Base-by-base conservation (phyloP, 1,140 invertebrate species). In the Xylocopa sonorina region DNA sequence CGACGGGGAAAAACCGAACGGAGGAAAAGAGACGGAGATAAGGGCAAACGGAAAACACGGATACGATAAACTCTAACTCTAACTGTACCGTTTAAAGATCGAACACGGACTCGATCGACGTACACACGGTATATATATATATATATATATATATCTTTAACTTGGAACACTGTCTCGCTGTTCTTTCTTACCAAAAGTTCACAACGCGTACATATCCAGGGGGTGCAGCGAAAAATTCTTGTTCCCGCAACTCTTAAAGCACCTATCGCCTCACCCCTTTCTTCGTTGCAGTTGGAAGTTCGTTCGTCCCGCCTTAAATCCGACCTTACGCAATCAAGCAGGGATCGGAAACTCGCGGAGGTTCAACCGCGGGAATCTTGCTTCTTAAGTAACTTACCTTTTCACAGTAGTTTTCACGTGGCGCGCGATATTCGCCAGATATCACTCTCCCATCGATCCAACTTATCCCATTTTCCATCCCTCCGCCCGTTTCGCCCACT, bases 291-390 rank as follows among this genome's bases (percentile, higher is more conserved):
- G 27, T 62, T 27, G 67, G 62, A 83, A 83, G 48, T 83, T 83
- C 34, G 48, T 43, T 72, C 38, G 12, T 1, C 12, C 68, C 24
- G 7, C 51, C 41, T 51, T 58, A 71, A 78, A 78, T 71, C 66
- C 82, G 10, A 55, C 43, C 57, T 73, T 64, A 78, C 67, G 80
- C 53, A 83, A 83, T 83, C 82, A 78, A 58, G 48, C 64, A 14
- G 48, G 76, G 74, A 82, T 82, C 53, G 75, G 46, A 53, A 83
- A 83, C 51, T 81, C 71, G 7, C n/a, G 63, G 24, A 16, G 46
- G 38, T 55, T 7, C 29, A 29, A 57, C 29, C 55, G 64, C 43
- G 69, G 27, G 38, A 72, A 82, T 82, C 74, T 69, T 24, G 41
- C 53, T 72, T 73, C 82, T 43, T 72, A 78, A 83, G 62, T 38